Conservation (phyloP, 2,888 invertebrate species). For the Drosophila putrida region DNA sequence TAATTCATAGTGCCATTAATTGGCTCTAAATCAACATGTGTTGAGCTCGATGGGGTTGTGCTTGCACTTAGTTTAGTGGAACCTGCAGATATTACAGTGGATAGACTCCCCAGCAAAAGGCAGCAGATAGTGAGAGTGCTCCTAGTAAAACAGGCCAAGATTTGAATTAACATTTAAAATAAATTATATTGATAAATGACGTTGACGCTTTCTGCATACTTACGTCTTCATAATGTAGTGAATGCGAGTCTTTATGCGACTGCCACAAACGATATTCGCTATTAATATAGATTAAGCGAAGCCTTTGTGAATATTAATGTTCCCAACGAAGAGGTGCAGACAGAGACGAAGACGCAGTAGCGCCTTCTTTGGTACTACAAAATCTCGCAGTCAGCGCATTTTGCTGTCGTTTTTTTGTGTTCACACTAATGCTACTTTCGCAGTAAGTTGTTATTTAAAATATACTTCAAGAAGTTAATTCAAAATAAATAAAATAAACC, state of each 20-base stretch:
- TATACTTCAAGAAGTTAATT: conserved; percentile 39
- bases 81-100: conserved; percentile 1
- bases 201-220: conserved; percentile 50
- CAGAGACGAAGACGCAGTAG: conserved; percentile 26
- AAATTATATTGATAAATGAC: conserved; percentile 3
- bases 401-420: conserved; percentile 19
- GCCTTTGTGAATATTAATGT: conserved; percentile 69
- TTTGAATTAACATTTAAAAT: conserved; percentile 19
- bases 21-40: conserved; percentile 85
- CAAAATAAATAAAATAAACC: conserved; percentile 40
- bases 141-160: conserved; percentile 24
- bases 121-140: conserved; percentile 20
- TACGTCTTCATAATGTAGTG: conserved; percentile 53
- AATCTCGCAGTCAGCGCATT: conserved; percentile 52
- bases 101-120: conserved; percentile 23
- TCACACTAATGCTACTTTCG: background rate
- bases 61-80: conserved; percentile 20
- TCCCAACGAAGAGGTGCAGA: conserved; percentile 3
- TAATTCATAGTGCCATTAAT: conserved; percentile 88
- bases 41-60: conserved; percentile 36
- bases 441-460: background rate
- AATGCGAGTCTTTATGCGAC: conserved; percentile 22
- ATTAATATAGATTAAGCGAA: conserved; percentile 54
- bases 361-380: conserved; percentile 54
- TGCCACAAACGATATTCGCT: conserved; percentile 28